Evolutionary conservation across 2,888 invertebrate species (phyloP), one percentile per base, ranked within the genome.

Genomic region (Horisme vitalbata): DNA sequence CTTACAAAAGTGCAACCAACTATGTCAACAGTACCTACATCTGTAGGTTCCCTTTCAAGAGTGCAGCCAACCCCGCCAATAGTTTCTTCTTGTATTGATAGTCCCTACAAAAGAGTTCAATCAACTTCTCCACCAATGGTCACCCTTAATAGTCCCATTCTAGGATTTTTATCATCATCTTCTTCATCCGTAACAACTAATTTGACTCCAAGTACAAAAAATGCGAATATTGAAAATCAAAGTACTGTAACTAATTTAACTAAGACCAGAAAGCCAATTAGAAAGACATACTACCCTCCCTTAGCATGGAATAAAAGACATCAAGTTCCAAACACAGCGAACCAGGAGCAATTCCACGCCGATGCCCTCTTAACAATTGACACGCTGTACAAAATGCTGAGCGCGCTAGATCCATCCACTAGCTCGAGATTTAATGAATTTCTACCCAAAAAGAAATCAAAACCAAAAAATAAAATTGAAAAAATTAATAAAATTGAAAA

Each of bases 301-400:
- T 5, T 39, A 39, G 21, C 49, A 7, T 49, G 49, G 49, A 44
- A 49, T 23, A 5, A 21, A 33, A 45, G 37, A 32, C 33, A 20
- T 3, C 8, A 6, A 0, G 8, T 6, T 14, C 6, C 2, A 13
- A 43, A 37, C 6, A 12, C 9, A 18, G 5, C 7, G 12, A 33
- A 27, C 9, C 28, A 24, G 14, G 41, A 41, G 9, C 26, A 31
- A 20, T 28, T 13, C 14, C 33, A 47, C 10, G n/a, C 30, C 2
- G 70, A 71, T 2, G 52, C 62, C 3, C 60, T 75, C 0, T 45
- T 76, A 31, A 75, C 76, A 5, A 31, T 63, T 28, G 86, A 85
- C 46, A 77, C 85, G 5, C 65, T 87, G 1, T 71, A 77, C 35
- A 85, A 81, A 74, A 82, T 87, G 73, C 54, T 87, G 12, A 47